Evolutionary conservation across 1,140 invertebrate species (phyloP).

Genomic region (Elymnias hypermnestra): DNA sequence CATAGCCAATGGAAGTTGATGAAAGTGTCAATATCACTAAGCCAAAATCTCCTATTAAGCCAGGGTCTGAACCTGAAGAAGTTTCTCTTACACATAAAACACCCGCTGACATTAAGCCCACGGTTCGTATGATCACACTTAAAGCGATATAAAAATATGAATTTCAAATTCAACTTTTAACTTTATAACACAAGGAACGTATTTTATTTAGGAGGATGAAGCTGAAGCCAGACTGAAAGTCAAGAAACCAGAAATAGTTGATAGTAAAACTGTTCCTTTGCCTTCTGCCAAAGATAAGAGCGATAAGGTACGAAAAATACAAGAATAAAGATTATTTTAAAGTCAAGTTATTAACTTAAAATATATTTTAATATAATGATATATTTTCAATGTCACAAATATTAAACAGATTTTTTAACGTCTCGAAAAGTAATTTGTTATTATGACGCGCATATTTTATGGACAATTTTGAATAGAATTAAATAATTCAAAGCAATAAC

Average conservation of each 20-base stretch:
- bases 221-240: constrained; percentile 63
- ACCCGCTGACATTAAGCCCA: constrained; percentile 62
- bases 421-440: too few relatives aligned
- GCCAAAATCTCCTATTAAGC: constrained; percentile 53
- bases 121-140: constrained; percentile 70
- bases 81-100: constrained; percentile 69
- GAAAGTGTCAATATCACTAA: constrained; percentile 56
- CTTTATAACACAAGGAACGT: too few relatives aligned
- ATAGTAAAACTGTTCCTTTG: constrained; percentile 64
- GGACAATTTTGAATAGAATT: too few relatives aligned
- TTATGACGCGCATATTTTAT: too few relatives aligned
- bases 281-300: constrained; percentile 52
- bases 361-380: too few relatives aligned
- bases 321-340: background rate
- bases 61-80: constrained; percentile 58
- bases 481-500: too few relatives aligned
- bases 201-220: constrained; percentile 50
- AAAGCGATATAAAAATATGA: too few relatives aligned
- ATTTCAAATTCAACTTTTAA: too few relatives aligned
- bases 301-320: constrained; percentile 41
- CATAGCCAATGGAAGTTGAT: constrained; percentile 67
- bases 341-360: too few relatives aligned
- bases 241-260: constrained; percentile 68
- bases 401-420: constrained; percentile 49
- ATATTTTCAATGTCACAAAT: constrained; percentile 25